A percentile compares a stretch with the other conserved stretches of the same genome.
phyloP scores from a whole-genome alignment of 2,888 invertebrate species.

The Parnassius glacialis region DNA sequence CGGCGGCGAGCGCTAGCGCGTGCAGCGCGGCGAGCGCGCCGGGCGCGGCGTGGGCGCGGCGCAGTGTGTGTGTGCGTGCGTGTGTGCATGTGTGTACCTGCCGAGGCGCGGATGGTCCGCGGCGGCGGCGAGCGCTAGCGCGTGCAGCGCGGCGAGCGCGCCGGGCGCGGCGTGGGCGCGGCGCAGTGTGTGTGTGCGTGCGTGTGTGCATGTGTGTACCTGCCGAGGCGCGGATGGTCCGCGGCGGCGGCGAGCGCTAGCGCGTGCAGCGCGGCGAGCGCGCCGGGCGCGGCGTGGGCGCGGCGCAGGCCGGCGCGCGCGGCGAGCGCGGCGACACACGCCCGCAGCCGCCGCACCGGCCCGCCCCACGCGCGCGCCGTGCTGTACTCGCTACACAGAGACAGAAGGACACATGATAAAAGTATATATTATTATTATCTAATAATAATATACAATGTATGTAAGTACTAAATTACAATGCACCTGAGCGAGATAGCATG shows the following conservation, averaged over 20 bases:
- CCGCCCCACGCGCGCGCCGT: constrained; percentile 85
- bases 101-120: no score
- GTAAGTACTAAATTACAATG: neutral
- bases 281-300: constrained; percentile 67
- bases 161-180: constrained; percentile 48
- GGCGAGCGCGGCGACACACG: constrained; percentile 86
- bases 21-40: constrained; percentile 56
- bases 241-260: constrained; percentile 42
- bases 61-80: no score
- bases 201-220: no score
- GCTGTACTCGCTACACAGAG: constrained; percentile 87
- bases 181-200: constrained; percentile 36
- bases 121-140: constrained; percentile 37
- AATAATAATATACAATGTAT: no score
- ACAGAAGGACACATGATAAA: no score
- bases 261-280: constrained; percentile 60
- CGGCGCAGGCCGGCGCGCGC: constrained; percentile 56
- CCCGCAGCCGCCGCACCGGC: constrained; percentile 87
- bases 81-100: no score
- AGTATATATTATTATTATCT: no score
- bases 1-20: constrained; percentile 47
- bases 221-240: no score
- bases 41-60: constrained; percentile 34
- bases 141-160: constrained; percentile 46
- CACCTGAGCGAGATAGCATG: constrained; percentile 59